Conservation (phyloP, 2,797 vertebrate species). For the Parauchenoglanis punctatus region DNA sequence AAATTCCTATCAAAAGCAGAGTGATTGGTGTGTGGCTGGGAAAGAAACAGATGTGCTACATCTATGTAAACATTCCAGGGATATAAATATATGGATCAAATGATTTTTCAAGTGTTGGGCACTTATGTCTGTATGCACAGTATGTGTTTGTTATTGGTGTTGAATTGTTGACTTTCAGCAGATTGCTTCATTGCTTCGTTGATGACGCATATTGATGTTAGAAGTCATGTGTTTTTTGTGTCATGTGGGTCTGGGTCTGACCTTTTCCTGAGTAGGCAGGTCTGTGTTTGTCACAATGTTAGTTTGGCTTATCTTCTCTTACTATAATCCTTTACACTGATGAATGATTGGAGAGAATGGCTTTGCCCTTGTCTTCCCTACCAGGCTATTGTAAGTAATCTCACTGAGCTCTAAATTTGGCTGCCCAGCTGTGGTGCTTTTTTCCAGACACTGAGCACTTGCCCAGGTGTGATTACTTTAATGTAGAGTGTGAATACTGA, state of each 20-base stretch:
- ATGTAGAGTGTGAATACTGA: neutral
- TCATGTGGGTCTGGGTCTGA: slow-evolving; percentile 20
- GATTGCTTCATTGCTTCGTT: neutral
- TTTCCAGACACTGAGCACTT: slow-evolving; percentile 13
- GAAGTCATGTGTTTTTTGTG: neutral
- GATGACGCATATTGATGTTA: neutral
- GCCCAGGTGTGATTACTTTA: slow-evolving; percentile 18
- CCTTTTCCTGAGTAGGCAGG: slow-evolving; percentile 30
- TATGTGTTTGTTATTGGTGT: neutral
- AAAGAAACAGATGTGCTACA: neutral
- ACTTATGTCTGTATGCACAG: neutral
- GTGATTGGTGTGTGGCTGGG: neutral
- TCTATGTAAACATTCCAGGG: neutral
- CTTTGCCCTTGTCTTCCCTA: neutral
- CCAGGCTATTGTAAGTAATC: slow-evolving; percentile 26
- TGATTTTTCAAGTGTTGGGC: neutral
- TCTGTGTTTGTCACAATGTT: slow-evolving; percentile 17
- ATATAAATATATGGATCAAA: neutral
- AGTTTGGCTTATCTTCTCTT: neutral
- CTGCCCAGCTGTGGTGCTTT: slow-evolving; percentile 20
- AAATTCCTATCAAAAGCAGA: slow-evolving; percentile 2
- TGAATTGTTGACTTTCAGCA: neutral
- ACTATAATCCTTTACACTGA: neutral
- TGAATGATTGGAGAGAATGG: slow-evolving; percentile 11
- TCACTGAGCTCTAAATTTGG: slow-evolving; percentile 21